Conservation (phyloP, 2,113 vertebrate species). For the Urocynchramus pylzowi region DNA sequence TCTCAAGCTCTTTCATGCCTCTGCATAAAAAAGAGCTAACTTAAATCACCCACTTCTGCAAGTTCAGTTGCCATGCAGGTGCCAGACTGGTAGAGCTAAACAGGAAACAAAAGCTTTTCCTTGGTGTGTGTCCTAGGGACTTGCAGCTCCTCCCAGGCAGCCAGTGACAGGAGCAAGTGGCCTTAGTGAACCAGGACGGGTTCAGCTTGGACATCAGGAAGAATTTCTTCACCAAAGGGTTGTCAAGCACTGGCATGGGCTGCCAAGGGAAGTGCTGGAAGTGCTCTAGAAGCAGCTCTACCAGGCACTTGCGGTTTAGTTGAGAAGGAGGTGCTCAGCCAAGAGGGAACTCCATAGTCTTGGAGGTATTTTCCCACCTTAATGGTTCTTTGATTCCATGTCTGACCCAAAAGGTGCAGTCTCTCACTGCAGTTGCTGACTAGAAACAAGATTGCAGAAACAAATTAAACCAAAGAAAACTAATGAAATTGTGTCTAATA, state of each 20-base stretch:
- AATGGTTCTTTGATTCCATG: neutral
- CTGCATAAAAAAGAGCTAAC: neutral
- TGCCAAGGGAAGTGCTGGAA: neutral
- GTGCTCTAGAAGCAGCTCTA: rapidly evolving
- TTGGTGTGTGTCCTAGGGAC: too few relatives aligned
- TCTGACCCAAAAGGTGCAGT: too few relatives aligned
- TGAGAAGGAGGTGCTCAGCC: neutral
- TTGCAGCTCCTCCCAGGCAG: neutral
- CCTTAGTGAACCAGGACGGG: neutral
- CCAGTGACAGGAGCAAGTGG: neutral
- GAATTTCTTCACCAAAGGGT: neutral
- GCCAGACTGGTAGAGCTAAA: neutral
- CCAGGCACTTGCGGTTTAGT: rapidly evolving
- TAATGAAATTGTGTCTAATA: neutral
- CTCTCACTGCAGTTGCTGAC: neutral
- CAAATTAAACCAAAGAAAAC: neutral
- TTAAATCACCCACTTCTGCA: neutral
- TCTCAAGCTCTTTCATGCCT: rapidly evolving
- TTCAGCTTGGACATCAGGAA: neutral
- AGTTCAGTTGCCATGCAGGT: neutral
- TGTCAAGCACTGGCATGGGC: neutral
- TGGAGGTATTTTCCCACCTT: neutral
- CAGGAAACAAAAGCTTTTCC: neutral
- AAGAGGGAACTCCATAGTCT: neutral
- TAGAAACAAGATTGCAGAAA: neutral